These are phyloP conservation scores for Acanthurus tractus DNA, from an alignment of 2,797 vertebrate species.

Conservation along the genomic window DNA sequence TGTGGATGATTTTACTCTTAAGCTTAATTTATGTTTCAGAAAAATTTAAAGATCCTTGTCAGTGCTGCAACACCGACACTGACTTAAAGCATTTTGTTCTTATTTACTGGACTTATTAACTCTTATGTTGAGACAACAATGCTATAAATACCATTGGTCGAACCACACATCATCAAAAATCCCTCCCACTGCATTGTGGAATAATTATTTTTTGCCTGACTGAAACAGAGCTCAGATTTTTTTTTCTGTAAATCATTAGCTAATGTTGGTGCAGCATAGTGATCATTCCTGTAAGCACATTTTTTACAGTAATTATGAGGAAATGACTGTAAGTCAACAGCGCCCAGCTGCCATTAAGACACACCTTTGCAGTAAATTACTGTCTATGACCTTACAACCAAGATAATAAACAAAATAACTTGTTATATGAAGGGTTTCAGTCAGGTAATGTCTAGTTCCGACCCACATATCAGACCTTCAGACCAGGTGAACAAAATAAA, in stretches of 20 bases:
- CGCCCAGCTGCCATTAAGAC: background rate
- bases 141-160: no score
- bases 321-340: slow-evolving; percentile 13
- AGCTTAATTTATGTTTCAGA: background rate
- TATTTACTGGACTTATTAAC: background rate
- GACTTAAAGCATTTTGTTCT: background rate
- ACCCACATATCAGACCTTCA: slow-evolving; percentile 7
- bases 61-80: background rate
- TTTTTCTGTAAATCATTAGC: no score
- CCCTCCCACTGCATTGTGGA: background rate
- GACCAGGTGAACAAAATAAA: background rate
- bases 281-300: slow-evolving; percentile 16
- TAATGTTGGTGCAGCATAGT: background rate
- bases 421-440: background rate
- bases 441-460: background rate
- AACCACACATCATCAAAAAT: no score
- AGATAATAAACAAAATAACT: background rate
- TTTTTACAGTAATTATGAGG: slow-evolving; percentile 14
- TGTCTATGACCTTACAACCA: background rate
- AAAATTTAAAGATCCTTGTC: background rate
- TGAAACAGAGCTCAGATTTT: background rate
- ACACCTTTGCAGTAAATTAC: slow-evolving; percentile 13
- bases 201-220: background rate
- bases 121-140: background rate
- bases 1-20: background rate